A percentile compares a stretch with the other conserved stretches of the same genome.
These are phyloP conservation scores for Gorsachius magnificus DNA, from an alignment of 2,797 vertebrate genomes.

Conservation along the genomic window DNA sequence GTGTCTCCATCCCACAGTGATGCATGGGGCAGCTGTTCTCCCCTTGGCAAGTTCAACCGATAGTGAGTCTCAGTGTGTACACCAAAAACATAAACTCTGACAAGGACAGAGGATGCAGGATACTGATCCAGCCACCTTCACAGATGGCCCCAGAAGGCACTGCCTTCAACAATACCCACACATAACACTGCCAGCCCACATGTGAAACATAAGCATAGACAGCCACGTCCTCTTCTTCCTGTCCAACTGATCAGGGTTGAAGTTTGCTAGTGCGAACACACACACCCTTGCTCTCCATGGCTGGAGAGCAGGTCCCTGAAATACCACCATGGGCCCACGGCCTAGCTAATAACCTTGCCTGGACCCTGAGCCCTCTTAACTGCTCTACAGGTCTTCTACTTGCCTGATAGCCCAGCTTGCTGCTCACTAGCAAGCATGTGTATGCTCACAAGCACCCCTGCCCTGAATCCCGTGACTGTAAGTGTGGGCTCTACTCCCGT, in stretches of 20 bases:
- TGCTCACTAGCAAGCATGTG: background rate
- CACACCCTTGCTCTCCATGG: background rate
- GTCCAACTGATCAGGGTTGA: background rate
- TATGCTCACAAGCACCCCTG: background rate
- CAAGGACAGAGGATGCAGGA: background rate
- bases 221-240: background rate
- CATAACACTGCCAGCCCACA: background rate
- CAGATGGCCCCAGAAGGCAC: no score
- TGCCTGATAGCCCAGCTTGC: background rate
- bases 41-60: background rate
- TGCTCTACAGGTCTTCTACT: background rate
- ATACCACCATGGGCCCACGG: background rate
- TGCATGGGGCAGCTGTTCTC: background rate
- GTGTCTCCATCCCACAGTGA: background rate
- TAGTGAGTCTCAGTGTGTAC: background rate
- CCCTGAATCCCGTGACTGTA: background rate
- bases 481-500: background rate
- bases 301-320: background rate
- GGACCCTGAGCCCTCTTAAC: background rate
- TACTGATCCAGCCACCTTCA: background rate
- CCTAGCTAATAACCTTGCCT: background rate
- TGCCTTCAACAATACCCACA: background rate
- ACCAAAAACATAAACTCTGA: background rate
- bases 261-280: background rate
- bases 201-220: background rate